phyloP scores from a whole-genome alignment of 2,113 vertebrate species.

The Falco punctatus region DNA sequence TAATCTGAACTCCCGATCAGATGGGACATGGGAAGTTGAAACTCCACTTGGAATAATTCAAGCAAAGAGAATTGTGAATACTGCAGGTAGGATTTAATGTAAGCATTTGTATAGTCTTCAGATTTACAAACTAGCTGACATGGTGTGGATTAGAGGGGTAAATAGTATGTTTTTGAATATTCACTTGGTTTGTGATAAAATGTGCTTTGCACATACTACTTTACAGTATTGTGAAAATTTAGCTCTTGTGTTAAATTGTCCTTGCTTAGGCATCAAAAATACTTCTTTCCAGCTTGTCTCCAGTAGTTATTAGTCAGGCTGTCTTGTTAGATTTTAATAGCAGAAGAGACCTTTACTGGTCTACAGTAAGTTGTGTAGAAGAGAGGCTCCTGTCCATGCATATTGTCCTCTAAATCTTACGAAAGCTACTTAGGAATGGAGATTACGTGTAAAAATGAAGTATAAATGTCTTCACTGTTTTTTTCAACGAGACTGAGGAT shows the following conservation, averaged over 20 bases:
- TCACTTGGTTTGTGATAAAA: not conserved
- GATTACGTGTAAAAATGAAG: not conserved
- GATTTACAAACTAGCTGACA: not conserved
- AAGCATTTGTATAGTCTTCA: not conserved
- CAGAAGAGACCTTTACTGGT: not conserved
- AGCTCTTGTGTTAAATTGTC: not conserved
- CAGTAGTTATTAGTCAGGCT: not conserved
- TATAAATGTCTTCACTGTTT: not conserved
- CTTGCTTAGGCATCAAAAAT: not conserved
- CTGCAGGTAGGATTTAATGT: constrained; percentile 81
- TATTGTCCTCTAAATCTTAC: not conserved
- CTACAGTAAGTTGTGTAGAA: not conserved
- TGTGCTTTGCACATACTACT: not conserved
- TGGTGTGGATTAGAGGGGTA: not conserved
- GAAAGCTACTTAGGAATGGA: not conserved
- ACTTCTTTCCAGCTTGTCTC: not conserved
- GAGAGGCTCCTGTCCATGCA: not conserved
- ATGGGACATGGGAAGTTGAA: constrained; percentile 92
- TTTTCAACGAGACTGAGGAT: not conserved
- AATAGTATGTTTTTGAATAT: not conserved
- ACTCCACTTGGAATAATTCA: constrained; percentile 86
- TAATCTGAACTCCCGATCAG: constrained; percentile 76
- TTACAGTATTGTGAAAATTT: not conserved
- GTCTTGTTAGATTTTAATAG: not conserved
- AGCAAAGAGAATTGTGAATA: constrained; percentile 90